Percentiles rank a stretch among this genome's conserved stretches.
Evolutionary conservation across 2,113 vertebrate species (phyloP).

Genomic region (Rattus norvegicus): DNA sequence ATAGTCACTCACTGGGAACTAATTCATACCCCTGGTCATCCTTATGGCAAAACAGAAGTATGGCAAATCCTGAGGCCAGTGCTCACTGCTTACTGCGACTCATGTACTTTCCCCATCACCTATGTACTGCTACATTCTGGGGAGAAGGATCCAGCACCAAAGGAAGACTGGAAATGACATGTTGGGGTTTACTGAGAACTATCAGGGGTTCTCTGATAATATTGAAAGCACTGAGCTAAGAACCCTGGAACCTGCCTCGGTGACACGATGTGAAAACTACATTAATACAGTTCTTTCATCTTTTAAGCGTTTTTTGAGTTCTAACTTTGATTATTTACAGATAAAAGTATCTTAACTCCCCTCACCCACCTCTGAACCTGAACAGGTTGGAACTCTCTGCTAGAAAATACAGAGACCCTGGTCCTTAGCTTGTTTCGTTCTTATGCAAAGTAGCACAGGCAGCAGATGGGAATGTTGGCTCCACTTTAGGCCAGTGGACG

Average conservation of each 20-base stretch:
- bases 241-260: not conserved
- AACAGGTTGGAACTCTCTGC: not conserved
- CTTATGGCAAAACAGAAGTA: not conserved
- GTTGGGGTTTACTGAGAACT: not conserved
- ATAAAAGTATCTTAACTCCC: not conserved
- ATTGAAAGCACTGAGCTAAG: not conserved
- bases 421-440: not conserved
- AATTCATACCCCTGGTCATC: too few species aligned
- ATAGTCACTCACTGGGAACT: not conserved
- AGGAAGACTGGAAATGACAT: not conserved
- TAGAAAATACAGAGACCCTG: not conserved
- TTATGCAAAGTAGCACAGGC: not conserved
- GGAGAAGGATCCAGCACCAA: not conserved
- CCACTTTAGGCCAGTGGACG: not conserved
- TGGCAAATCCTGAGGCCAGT: not conserved
- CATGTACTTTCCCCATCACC: not conserved
- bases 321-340: slow-evolving; percentile 2
- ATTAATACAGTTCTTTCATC: not conserved
- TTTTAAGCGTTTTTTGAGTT: not conserved
- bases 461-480: not conserved
- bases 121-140: not conserved
- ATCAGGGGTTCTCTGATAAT: not conserved
- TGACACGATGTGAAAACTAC: not conserved
- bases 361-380: not conserved
- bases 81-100: not conserved